phyloP scores from a whole-genome alignment of 2,113 vertebrate genomes.

The Eolophus roseicapilla region DNA sequence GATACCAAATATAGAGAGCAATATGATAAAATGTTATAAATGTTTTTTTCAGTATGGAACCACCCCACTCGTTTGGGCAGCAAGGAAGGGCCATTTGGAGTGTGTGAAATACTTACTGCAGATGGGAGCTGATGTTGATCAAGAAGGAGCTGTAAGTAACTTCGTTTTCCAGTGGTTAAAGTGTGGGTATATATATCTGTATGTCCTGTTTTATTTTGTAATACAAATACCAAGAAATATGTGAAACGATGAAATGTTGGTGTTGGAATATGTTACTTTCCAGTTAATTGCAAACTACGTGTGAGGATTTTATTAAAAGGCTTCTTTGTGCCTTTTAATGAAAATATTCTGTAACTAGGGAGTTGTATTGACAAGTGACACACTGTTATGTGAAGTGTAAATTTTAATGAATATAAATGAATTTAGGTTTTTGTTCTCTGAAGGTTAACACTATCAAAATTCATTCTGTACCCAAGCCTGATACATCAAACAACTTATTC shows the following conservation, averaged over 20 bases:
- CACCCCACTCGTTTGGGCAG: constrained; percentile 94
- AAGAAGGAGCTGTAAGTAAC: constrained; percentile 92
- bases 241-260: background rate
- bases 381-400: background rate
- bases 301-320: background rate
- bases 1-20: background rate
- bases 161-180: background rate
- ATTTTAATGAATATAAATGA: background rate
- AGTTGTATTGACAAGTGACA: background rate
- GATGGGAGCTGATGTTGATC: constrained; percentile 95
- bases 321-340: background rate
- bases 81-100: constrained; percentile 92
- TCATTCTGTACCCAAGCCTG: background rate
- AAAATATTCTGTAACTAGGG: background rate
- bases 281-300: background rate
- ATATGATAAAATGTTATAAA: background rate
- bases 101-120: constrained; percentile 91
- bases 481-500: background rate
- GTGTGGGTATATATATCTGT: background rate
- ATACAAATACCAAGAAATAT: background rate
- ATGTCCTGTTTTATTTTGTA: background rate
- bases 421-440: background rate
- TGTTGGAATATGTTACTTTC: background rate
- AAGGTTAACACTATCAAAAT: background rate
- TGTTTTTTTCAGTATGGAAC: constrained; percentile 87